Conservation (phyloP, 1,140 invertebrate genomes). For the Pararge aegeria region DNA sequence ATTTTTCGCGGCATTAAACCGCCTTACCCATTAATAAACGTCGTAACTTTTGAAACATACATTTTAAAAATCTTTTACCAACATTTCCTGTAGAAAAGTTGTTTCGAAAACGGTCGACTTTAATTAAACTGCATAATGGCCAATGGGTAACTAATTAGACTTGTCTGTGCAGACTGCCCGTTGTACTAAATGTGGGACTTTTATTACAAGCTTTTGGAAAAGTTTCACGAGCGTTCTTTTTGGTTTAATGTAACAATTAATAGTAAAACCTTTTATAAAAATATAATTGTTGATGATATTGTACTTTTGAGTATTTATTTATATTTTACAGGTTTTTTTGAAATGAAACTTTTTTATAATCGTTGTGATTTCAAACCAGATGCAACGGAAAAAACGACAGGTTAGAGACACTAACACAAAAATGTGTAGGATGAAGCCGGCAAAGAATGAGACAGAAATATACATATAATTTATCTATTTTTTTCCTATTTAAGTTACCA, state of each 20-base stretch:
- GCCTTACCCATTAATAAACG: conserved; percentile 19
- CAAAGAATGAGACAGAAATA: no score
- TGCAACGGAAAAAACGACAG: no score
- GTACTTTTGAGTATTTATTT: no score
- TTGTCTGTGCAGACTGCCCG: conserved; percentile 2
- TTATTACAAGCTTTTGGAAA: neutral
- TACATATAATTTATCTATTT: no score
- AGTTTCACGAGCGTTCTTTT: neutral
- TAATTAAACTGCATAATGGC: conserved; percentile 22
- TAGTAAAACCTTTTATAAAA: no score
- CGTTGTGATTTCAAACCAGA: no score
- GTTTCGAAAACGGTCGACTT: conserved; percentile 17
- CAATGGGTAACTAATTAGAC: conserved; percentile 7
- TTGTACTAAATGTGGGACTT: neutral
- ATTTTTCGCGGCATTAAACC: conserved; percentile 21
- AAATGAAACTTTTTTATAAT: no score
- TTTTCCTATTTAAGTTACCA: no score
- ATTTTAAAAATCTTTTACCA: conserved; percentile 7
- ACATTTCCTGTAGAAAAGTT: conserved; percentile 15
- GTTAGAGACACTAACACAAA: no score
- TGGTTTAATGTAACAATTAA: neutral
- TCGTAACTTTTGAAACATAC: conserved; percentile 19
- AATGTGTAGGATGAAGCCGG: no score
- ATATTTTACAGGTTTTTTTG: no score
- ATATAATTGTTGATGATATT: no score